A percentile compares a stretch with the other conserved stretches of the same genome.
phyloP scores from a whole-genome alignment of 2,113 vertebrate species.

The Perca flavescens region DNA sequence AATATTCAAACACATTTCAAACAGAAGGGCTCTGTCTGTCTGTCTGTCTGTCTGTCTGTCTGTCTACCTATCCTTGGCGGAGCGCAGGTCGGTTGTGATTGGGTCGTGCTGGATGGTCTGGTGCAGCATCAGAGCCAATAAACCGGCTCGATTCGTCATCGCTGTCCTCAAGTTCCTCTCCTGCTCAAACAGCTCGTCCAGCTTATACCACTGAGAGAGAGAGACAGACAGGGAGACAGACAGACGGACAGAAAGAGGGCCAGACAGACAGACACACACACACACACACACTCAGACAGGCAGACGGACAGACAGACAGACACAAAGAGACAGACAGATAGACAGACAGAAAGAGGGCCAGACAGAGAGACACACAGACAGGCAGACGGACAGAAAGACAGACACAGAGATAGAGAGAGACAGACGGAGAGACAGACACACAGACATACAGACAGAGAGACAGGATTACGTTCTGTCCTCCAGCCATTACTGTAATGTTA shows the following conservation, averaged over 20 bases:
- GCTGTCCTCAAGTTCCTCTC: constrained; percentile 92
- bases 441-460: not conserved
- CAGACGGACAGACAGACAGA: no score
- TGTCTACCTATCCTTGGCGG: constrained; percentile 69
- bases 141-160: constrained; percentile 92
- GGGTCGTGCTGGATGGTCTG: constrained; percentile 95
- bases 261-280: not conserved
- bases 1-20: no score
- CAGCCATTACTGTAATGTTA: not conserved
- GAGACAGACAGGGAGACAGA: not conserved
- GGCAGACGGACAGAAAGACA: no score
- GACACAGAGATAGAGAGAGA: not conserved
- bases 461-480: not conserved
- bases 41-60: not conserved
- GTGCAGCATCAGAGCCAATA: constrained; percentile 93
- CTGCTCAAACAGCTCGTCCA: constrained; percentile 94
- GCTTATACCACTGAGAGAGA: constrained; percentile 90
- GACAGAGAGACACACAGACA: not conserved
- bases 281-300: not conserved
- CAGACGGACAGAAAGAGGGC: not conserved
- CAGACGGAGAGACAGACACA: fast-evolving
- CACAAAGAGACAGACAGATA: not conserved
- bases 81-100: constrained; percentile 89
- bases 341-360: no score
- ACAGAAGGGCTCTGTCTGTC: not conserved